A percentile compares a stretch with the other conserved stretches of the same genome.
Evolutionary conservation across 2,888 invertebrate species (phyloP).

Genomic region (Frankliniella intonsa): DNA sequence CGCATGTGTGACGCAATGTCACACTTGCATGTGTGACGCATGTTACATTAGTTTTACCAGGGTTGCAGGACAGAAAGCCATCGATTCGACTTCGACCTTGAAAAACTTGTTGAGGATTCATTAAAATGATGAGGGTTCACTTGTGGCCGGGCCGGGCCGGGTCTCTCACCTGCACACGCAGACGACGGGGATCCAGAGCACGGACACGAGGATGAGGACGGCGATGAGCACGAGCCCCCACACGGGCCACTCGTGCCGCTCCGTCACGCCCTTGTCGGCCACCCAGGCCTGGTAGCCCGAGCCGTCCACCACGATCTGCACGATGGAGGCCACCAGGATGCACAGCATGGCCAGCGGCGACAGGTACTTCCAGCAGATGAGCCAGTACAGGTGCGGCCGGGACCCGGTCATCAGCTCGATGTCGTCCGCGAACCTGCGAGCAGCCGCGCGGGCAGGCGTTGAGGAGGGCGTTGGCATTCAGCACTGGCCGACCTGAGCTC

Average conservation of each 20-base stretch:
- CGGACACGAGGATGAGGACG: slow-evolving; percentile 69
- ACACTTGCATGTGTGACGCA: no score
- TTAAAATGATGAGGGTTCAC: neutral
- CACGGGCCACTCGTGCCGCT: slow-evolving; percentile 75
- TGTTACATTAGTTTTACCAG: no score
- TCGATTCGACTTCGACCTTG: no score
- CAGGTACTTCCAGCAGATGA: slow-evolving; percentile 91
- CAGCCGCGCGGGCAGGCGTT: neutral
- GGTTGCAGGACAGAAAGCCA: no score
- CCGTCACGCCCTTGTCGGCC: slow-evolving; percentile 64
- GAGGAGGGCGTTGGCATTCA: neutral
- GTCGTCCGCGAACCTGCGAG: slow-evolving; percentile 78
- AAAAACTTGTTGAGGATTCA: no score
- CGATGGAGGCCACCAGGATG: slow-evolving; percentile 76
- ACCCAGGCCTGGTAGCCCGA: slow-evolving; percentile 85
- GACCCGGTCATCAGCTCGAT: slow-evolving; percentile 92
- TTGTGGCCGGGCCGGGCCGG: slow-evolving; percentile 29
- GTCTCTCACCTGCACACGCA: slow-evolving; percentile 69
- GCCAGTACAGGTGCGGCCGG: slow-evolving; percentile 83
- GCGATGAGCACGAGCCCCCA: slow-evolving; percentile 77
- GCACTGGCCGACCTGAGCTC: no score
- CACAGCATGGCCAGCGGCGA: slow-evolving; percentile 85
- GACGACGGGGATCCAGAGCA: slow-evolving; percentile 81
- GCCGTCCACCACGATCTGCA: slow-evolving; percentile 72
- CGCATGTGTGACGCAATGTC: no score